A percentile compares a stretch with the other conserved stretches of the same genome.
These are phyloP conservation scores for Macrochelys suwanniensis DNA, from an alignment of 2,797 vertebrate species.

Conservation along the genomic window DNA sequence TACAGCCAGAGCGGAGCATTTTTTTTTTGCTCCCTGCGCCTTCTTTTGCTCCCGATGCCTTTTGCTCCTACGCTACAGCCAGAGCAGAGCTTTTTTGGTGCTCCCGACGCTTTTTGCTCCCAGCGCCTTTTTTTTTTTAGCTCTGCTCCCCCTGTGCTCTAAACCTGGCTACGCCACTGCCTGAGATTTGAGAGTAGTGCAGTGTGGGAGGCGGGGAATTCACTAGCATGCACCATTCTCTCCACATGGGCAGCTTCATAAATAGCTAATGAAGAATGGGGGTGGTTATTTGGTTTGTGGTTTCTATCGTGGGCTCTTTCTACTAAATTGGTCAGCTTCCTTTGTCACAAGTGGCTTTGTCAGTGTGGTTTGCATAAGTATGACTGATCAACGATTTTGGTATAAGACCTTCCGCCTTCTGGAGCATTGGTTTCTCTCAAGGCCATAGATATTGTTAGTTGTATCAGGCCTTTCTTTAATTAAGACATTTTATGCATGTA, in stretches of 20 bases:
- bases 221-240: background rate
- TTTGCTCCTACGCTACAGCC: too few relatives aligned
- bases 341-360: background rate
- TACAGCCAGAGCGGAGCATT: too few relatives aligned
- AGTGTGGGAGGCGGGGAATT: background rate
- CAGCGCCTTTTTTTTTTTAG: too few relatives aligned
- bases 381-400: slow-evolving; percentile 47
- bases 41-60: too few relatives aligned
- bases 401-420: slow-evolving; percentile 42
- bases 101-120: too few relatives aligned
- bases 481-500: background rate
- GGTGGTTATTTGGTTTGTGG: background rate
- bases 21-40: too few relatives aligned
- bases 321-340: background rate
- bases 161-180: too few relatives aligned
- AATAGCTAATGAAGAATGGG: background rate
- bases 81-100: too few relatives aligned
- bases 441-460: background rate
- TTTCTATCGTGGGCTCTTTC: background rate
- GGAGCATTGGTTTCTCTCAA: background rate
- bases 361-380: slow-evolving; percentile 56
- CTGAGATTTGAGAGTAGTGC: background rate
- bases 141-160: too few relatives aligned
- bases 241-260: background rate
- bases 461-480: slow-evolving; percentile 1